Conservation (phyloP, 1,140 invertebrate species). For the Drosophila leontia region DNA sequence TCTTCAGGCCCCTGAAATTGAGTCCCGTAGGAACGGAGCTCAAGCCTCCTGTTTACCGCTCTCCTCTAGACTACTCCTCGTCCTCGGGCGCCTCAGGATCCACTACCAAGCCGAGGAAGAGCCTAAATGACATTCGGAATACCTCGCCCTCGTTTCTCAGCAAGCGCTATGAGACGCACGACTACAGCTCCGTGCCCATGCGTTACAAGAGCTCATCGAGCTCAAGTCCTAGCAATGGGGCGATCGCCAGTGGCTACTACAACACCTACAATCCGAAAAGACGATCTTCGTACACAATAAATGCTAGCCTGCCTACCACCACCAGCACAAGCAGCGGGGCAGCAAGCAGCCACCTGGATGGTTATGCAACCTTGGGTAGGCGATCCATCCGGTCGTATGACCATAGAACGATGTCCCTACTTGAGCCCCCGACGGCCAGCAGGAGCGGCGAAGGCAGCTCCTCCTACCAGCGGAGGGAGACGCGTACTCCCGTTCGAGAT, state of each 20-base stretch:
- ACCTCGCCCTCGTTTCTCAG: constrained; percentile 76
- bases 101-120: constrained; percentile 75
- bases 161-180: constrained; percentile 68
- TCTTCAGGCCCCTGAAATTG: constrained; percentile 76
- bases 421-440: constrained; percentile 64
- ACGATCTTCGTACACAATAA: constrained; percentile 78
- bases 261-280: constrained; percentile 83
- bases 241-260: constrained; percentile 67
- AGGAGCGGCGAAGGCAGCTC: constrained; percentile 33
- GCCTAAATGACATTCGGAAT: constrained; percentile 79
- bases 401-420: constrained; percentile 79
- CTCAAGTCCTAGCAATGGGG: constrained; percentile 75
- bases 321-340: constrained; percentile 35
- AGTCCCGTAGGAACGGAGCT: constrained; percentile 80
- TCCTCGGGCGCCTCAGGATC: constrained; percentile 28
- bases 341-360: constrained; percentile 61
- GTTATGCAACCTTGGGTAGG: constrained; percentile 81
- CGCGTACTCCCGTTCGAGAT: constrained; percentile 67
- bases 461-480: constrained; percentile 67
- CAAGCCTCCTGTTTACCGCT: constrained; percentile 79
- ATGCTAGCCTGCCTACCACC: constrained; percentile 60
- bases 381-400: constrained; percentile 75
- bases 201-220: constrained; percentile 76
- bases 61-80: constrained; percentile 64
- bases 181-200: constrained; percentile 70